These are phyloP conservation scores for Agriopis leucophaearia DNA, from an alignment of 2,888 invertebrate species.

Conservation along the genomic window DNA sequence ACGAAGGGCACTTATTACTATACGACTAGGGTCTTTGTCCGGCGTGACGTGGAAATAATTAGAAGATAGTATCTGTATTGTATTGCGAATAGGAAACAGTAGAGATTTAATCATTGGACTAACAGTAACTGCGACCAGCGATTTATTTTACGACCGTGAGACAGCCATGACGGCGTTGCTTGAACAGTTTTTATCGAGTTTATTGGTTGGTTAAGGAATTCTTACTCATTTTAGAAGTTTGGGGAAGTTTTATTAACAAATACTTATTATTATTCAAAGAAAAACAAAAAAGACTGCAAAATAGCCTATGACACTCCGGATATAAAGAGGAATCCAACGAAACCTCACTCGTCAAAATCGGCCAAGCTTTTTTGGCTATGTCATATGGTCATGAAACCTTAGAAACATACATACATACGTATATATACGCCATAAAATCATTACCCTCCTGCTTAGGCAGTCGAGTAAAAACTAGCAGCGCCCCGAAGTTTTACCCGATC, in stretches of 20 bases:
- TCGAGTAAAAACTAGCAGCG: background rate
- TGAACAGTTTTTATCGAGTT: conserved; percentile 25
- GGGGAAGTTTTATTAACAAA: too few species aligned
- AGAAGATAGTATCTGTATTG: conserved; percentile 60
- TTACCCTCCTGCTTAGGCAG: too few species aligned
- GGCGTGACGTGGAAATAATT: conserved; percentile 64
- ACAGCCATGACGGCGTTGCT: conserved; percentile 29
- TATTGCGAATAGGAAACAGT: conserved; percentile 54
- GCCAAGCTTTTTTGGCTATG: too few species aligned
- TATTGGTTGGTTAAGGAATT: conserved; percentile 25
- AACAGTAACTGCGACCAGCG: conserved; percentile 48
- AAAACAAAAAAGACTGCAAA: too few species aligned
- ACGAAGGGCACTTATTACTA: conserved; percentile 54
- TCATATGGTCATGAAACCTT: too few species aligned
- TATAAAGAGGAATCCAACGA: too few species aligned
- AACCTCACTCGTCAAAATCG: too few species aligned
- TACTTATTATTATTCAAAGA: too few species aligned
- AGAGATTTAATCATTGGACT: conserved; percentile 53
- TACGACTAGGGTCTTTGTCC: conserved; percentile 52
- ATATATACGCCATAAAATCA: too few species aligned
- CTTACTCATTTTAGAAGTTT: background rate
- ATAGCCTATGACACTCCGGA: too few species aligned
- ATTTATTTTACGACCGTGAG: conserved; percentile 48
- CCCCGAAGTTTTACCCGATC: background rate
- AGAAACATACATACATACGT: too few species aligned